Percentiles rank a stretch among this genome's conserved stretches.
Evolutionary conservation across 2,797 vertebrate genomes (phyloP).

Genomic region (Remorina albescens): DNA sequence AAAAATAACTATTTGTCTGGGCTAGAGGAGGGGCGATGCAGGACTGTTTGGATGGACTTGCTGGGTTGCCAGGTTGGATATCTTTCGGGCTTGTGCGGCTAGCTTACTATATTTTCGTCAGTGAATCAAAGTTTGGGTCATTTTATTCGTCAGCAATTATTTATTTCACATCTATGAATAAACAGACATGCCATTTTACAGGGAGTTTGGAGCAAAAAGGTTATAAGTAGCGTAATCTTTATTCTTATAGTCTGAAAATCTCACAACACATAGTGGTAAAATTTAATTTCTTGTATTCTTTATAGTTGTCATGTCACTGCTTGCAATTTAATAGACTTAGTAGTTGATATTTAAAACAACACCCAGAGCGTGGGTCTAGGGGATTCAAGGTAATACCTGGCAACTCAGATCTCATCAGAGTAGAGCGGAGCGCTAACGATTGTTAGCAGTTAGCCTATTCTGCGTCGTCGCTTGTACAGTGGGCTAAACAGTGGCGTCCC

Average conservation of each 20-base stretch:
- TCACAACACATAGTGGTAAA: neutral
- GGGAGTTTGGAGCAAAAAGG: neutral
- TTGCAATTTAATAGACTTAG: neutral
- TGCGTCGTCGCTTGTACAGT: slow-evolving; percentile 2
- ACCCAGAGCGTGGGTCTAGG: too few species aligned
- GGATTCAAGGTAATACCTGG: slow-evolving; percentile 46
- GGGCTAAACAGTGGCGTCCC: neutral
- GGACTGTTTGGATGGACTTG: neutral
- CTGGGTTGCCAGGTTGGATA: slow-evolving; percentile 66
- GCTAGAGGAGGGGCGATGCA: neutral
- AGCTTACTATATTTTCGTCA: neutral
- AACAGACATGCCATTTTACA: too few species aligned
- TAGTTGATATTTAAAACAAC: too few species aligned
- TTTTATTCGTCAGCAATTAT: neutral
- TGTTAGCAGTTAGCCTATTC: slow-evolving; percentile 2
- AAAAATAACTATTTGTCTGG: accelerated
- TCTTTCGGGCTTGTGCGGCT: neutral
- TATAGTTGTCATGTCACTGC: neutral
- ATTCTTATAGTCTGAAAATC: neutral
- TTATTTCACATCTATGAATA: too few species aligned
- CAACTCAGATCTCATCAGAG: slow-evolving; percentile 51
- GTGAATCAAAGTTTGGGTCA: neutral
- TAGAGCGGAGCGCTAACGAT: slow-evolving; percentile 27
- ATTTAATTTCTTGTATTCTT: too few species aligned
- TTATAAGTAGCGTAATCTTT: neutral